These are phyloP conservation scores for Simalia tracyae DNA, from an alignment of 2,797 vertebrate species.

Conservation along the genomic window DNA sequence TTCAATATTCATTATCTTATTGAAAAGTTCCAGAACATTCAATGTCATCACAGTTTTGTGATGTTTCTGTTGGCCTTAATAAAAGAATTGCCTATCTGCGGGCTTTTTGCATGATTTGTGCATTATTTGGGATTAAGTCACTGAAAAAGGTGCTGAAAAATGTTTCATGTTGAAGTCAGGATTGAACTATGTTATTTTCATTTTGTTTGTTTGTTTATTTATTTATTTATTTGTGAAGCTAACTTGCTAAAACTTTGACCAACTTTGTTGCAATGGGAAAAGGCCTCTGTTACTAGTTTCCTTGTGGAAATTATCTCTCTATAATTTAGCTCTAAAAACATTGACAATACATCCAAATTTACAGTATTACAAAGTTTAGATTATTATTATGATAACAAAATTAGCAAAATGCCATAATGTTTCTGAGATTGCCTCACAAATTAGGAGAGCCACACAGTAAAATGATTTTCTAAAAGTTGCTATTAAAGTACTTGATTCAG, in stretches of 20 bases:
- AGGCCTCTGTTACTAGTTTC: background rate
- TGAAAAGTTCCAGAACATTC: background rate
- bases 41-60: background rate
- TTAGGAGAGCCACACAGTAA: background rate
- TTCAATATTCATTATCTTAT: background rate
- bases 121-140: background rate
- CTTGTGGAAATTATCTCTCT: background rate
- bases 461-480: background rate
- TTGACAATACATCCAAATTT: background rate
- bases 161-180: background rate
- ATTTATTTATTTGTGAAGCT: background rate
- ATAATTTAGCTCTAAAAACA: background rate
- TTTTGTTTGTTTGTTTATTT: background rate
- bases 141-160: background rate
- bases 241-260: background rate
- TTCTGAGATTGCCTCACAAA: background rate
- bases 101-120: background rate
- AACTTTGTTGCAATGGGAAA: background rate
- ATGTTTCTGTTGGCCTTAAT: background rate
- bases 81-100: background rate
- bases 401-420: background rate
- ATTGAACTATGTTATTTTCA: background rate
- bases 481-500: background rate
- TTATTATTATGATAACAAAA: background rate
- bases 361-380: background rate